Conservation (phyloP, 37 sponge, comb jelly and placozoan genomes). For the Hexactinellida sp. region DNA sequence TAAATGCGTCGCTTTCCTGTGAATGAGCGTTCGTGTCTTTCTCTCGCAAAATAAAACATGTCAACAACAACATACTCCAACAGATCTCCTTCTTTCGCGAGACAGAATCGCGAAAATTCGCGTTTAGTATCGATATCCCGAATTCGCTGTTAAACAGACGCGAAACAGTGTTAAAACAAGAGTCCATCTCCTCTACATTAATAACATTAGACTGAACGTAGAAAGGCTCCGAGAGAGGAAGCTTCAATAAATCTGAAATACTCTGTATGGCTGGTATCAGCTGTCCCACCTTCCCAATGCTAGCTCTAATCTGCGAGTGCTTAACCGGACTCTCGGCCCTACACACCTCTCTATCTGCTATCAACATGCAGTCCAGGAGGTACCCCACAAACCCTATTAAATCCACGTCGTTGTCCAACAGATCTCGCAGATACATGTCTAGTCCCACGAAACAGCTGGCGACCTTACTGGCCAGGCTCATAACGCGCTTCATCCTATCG, state of each 20-base stretch:
- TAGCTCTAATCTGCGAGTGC: background rate
- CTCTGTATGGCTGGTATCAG: background rate
- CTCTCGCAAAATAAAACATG: constrained; percentile 13
- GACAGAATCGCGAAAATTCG: background rate
- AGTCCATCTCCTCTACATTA: background rate
- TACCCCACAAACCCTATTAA: background rate
- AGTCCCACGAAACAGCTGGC: background rate
- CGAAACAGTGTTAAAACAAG: background rate
- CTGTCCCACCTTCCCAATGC: background rate
- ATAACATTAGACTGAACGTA: background rate
- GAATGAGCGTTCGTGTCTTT: background rate
- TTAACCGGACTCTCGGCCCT: background rate
- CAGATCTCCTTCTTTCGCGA: background rate
- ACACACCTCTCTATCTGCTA: constrained; percentile 6
- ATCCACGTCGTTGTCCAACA: background rate
- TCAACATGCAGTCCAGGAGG: background rate
- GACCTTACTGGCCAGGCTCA: background rate
- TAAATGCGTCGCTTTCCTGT: background rate
- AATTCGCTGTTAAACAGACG: background rate
- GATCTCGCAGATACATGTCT: background rate
- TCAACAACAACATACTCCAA: background rate
- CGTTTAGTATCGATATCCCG: background rate
- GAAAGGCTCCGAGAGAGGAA: background rate
- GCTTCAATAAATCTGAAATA: constrained; percentile 11
- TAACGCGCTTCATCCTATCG: background rate